phyloP scores from a whole-genome alignment of 2,113 vertebrate species.

The Ptyas mucosa region DNA sequence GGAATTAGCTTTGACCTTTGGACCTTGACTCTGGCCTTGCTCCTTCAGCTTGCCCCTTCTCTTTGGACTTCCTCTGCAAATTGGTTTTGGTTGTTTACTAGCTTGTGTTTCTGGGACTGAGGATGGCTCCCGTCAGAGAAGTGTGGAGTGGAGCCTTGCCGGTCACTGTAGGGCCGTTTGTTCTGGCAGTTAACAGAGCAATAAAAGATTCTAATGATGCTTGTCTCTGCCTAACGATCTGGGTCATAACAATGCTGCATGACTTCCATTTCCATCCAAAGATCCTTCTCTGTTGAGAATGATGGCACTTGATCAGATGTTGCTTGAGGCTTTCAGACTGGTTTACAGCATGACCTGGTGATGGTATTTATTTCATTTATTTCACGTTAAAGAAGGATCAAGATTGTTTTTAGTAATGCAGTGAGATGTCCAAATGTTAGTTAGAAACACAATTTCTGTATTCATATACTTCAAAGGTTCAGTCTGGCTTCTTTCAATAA shows the following conservation, averaged over 20 bases:
- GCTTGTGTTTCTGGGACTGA: background rate
- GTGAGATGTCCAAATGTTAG: background rate
- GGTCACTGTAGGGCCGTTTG: background rate
- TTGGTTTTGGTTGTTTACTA: background rate
- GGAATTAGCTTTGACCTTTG: background rate
- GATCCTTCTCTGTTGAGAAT: background rate
- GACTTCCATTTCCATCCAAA: background rate
- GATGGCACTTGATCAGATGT: background rate
- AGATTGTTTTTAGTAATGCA: background rate
- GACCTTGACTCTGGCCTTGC: background rate
- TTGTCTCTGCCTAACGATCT: background rate
- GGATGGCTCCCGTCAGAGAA: background rate
- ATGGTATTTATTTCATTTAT: background rate
- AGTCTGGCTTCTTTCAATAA: background rate
- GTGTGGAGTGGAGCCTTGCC: background rate
- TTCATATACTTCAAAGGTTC: background rate
- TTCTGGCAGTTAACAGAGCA: background rate
- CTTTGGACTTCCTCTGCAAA: background rate
- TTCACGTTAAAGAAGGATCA: background rate
- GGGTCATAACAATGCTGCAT: background rate
- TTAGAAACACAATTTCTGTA: background rate
- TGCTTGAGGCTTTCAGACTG: background rate
- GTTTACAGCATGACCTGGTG: background rate
- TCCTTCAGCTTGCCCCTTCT: background rate
- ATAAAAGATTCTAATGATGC: background rate